Evolutionary conservation across 2,888 invertebrate species (phyloP).

Genomic region (Lasioglossum lativentre): DNA sequence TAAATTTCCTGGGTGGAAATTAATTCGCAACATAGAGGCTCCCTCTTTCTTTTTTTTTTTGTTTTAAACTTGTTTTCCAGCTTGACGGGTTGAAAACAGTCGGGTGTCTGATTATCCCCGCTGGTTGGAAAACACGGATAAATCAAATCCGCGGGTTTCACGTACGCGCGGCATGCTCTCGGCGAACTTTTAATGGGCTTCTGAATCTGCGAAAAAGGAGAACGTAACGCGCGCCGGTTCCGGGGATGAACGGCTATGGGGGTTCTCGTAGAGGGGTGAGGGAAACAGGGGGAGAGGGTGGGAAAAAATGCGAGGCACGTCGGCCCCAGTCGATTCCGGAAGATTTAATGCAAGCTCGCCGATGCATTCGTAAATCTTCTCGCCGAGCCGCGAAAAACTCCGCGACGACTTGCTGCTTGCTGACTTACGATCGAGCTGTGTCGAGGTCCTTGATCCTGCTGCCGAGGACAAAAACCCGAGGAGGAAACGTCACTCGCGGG

Average conservation of each 20-base stretch:
- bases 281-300: not conserved
- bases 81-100: conserved; percentile 11
- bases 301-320: conserved; percentile 18
- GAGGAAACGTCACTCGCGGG: conserved; percentile 43
- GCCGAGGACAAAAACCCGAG: not conserved
- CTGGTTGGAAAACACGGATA: conserved; percentile 22
- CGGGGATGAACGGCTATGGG: not conserved
- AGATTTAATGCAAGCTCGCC: conserved; percentile 24
- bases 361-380: conserved; percentile 31
- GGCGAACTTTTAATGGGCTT: conserved; percentile 42
- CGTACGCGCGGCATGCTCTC: conserved; percentile 19
- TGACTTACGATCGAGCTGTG: conserved; percentile 47
- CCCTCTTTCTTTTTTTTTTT: not conserved
- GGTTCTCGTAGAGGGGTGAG: not conserved
- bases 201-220: not conserved
- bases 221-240: not conserved
- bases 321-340: conserved; percentile 33
- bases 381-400: conserved; percentile 34
- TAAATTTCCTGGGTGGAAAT: conserved; percentile 29
- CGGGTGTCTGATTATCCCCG: conserved; percentile 34
- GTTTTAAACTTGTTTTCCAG: no score
- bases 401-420: conserved; percentile 51
- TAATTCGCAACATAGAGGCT: not conserved
- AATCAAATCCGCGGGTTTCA: conserved; percentile 28
- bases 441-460: conserved; percentile 39